Evolutionary conservation across 1,140 invertebrate genomes (phyloP), one percentile per base, ranked within the genome.

Genomic region (Rhagoletis zephyria): DNA sequence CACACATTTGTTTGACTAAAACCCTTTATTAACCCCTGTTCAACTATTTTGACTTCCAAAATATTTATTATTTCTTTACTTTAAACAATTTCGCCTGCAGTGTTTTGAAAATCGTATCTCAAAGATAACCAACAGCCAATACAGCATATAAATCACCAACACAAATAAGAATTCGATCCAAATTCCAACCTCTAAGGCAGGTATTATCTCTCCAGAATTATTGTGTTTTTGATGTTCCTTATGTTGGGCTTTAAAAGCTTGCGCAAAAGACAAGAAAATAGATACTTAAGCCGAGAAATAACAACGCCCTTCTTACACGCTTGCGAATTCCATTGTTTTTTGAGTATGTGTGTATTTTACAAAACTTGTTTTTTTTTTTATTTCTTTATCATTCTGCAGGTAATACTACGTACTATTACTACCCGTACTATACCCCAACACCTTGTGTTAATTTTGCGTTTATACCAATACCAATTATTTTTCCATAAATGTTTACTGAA

Each of bases 331-430:
- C 10, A 56, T 59, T 61, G n/a, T 42, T 42, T 61, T 30, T 30
- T 9, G 14, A 42, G 51, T 60, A n/a, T 48, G 61, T 14, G n/a
- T 61, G 59, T 63, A 30, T 85, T 30, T 65, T 86, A 74, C 48
- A 45, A 70, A 59, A 19, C 45, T 86, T 86, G 51, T 67, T 40
- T 87, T 30, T 40, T 87, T 30, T 30, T 30, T 0, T 77, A 56
- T 86, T 64, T 85, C 30, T 85, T 91, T 63, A 88, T 90, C 86
- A 42, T 74, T 88, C 70, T 45, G 88, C 91, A 90, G 91, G 91
- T 89, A 90, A 89, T 89, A 92, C 91, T 85, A 89, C 91, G 88
- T 92, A 92, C 89, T 92, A 92, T 91, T 91, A 90, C 89, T 92
- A 92, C 89, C 89, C 87, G 85, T 90, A 89, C 65, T 74, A 67